phyloP scores from a whole-genome alignment of 2,797 vertebrate genomes.

The Sebastes elongatus region DNA sequence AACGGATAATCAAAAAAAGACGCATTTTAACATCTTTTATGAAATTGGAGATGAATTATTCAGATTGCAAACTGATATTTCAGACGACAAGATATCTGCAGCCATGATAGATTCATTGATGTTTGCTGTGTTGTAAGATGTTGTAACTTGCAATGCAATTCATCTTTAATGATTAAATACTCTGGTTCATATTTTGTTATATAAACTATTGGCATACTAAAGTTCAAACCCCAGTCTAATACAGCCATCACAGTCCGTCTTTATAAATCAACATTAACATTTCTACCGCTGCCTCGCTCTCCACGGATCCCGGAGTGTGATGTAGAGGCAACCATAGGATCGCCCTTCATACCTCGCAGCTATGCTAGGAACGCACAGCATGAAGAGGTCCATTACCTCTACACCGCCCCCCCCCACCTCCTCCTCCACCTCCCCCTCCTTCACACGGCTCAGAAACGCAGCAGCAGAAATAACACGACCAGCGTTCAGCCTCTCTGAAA shows the following conservation, averaged over 20 bases:
- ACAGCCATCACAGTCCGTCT: conserved; percentile 36
- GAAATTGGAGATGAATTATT: conserved; percentile 50
- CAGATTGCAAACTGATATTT: neutral
- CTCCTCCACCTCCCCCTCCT: conserved; percentile 6
- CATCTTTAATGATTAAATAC: neutral
- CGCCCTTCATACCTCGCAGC: conserved; percentile 80
- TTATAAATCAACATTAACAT: conserved; percentile 67
- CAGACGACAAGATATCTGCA: neutral
- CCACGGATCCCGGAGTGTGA: conserved; percentile 65
- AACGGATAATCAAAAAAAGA: conserved; percentile 35
- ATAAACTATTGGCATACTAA: neutral
- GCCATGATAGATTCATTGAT: neutral
- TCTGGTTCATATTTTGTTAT: neutral
- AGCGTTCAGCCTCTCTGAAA: conserved; percentile 2
- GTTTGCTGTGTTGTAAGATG: neutral
- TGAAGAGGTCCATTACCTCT: conserved; percentile 77
- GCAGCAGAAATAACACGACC: conserved; percentile 30
- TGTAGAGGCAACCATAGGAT: conserved; percentile 74
- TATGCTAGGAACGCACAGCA: conserved; percentile 73
- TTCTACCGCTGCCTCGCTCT: conserved; percentile 59
- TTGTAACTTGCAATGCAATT: neutral
- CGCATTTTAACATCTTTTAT: conserved; percentile 15
- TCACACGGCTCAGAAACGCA: conserved; percentile 28
- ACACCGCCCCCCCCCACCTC: conserved; percentile 6
- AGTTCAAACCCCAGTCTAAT: conserved; percentile 15